These are phyloP conservation scores for Acanthosoma haemorrhoidale DNA, from an alignment of 2,888 invertebrate species.

Conservation along the genomic window DNA sequence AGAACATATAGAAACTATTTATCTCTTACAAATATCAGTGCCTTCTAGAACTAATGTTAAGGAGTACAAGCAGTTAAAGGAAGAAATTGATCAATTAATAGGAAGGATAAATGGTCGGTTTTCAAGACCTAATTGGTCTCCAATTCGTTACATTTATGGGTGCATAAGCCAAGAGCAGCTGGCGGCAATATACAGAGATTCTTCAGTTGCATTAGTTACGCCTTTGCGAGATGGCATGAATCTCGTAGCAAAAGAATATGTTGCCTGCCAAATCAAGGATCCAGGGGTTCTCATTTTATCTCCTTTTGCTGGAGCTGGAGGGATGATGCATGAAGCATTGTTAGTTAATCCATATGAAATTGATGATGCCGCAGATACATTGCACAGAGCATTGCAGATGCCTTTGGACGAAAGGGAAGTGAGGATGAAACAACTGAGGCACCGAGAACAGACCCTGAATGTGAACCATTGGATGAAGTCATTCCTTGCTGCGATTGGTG, in stretches of 20 bases:
- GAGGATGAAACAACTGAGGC: conserved; percentile 47
- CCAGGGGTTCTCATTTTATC: conserved; percentile 49
- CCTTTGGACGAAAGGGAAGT: conserved; percentile 47
- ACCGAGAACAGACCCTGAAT: conserved; percentile 46
- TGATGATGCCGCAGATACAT: conserved; percentile 46
- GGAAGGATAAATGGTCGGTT: conserved; percentile 48
- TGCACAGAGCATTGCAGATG: conserved; percentile 48
- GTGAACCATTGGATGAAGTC: conserved; percentile 48
- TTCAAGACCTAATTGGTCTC: conserved; percentile 48
- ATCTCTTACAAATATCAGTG: conserved; percentile 47
- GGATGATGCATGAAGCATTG: conserved; percentile 48
- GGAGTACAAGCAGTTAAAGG: conserved; percentile 48
- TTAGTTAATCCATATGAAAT: conserved; percentile 49
- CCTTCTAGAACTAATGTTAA: conserved; percentile 48
- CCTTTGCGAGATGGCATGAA: conserved; percentile 50
- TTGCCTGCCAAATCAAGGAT: conserved; percentile 47
- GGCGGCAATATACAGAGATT: conserved; percentile 47
- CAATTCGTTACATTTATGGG: conserved; percentile 48
- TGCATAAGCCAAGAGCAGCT: conserved; percentile 47
- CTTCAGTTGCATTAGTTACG: conserved; percentile 48
- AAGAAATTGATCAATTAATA: conserved; percentile 48
- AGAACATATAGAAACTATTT: conserved; percentile 46
- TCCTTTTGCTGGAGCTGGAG: conserved; percentile 48
- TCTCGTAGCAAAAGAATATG: conserved; percentile 49
- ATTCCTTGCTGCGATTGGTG: conserved; percentile 46